A percentile compares a stretch with the other conserved stretches of the same genome.
Conservation (phyloP, 2,888 invertebrate genomes). For the Pristionchus entomophagus region DNA sequence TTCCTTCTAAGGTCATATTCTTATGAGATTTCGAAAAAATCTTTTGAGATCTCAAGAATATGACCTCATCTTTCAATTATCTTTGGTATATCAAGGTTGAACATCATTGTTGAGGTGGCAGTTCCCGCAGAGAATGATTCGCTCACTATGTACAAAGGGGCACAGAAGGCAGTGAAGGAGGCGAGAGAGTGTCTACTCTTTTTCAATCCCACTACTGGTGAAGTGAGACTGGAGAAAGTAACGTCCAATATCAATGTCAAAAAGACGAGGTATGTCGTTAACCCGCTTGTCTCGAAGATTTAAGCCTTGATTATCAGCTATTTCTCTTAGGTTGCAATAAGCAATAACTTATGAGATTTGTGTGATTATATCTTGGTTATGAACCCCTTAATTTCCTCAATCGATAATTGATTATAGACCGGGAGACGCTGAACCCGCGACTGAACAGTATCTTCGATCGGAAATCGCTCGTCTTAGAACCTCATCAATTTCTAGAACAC, state of each 20-base stretch:
- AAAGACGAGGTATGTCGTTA: conserved; percentile 63
- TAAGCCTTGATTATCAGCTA: not conserved
- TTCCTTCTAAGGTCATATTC: not conserved
- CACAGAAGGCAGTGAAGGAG: conserved; percentile 67
- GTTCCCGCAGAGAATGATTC: conserved; percentile 65
- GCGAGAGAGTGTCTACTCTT: conserved; percentile 71
- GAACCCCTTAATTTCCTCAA: not conserved
- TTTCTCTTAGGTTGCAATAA: not conserved
- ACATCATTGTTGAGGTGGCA: conserved; percentile 55
- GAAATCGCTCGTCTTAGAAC: conserved; percentile 59
- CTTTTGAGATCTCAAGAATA: too few relatives aligned
- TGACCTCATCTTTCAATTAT: not conserved
- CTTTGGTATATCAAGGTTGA: not conserved
- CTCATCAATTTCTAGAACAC: not conserved
- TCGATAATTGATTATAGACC: not conserved
- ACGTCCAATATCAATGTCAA: conserved; percentile 69
- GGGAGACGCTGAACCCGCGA: conserved; percentile 61
- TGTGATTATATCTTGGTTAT: too few relatives aligned
- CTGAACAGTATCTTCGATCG: conserved; percentile 52
- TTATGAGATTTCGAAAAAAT: not conserved
- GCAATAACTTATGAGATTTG: too few relatives aligned
- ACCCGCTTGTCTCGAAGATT: too few relatives aligned
- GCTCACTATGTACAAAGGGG: conserved; percentile 71
- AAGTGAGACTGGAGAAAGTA: conserved; percentile 68
- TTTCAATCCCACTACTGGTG: conserved; percentile 64